phyloP scores from a whole-genome alignment of 2,113 vertebrate genomes.

The Istiophorus platypterus region DNA sequence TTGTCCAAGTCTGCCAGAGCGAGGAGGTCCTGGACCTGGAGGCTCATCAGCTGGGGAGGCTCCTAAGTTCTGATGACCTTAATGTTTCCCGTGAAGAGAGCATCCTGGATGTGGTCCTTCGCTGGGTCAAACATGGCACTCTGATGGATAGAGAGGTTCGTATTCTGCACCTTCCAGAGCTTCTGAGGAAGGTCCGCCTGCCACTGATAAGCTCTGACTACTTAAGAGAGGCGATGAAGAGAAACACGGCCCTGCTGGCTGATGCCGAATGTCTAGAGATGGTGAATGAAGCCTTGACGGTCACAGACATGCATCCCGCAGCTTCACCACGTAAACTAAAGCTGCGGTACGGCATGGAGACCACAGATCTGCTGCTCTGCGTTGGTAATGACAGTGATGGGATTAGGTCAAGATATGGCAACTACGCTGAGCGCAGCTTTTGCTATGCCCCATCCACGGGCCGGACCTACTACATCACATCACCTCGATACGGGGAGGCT shows the following conservation, averaged over 20 bases:
- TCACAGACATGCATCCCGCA: constrained; percentile 77
- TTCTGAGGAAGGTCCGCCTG: constrained; percentile 92
- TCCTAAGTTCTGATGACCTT: constrained; percentile 94
- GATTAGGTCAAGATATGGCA: constrained; percentile 91
- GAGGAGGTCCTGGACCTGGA: constrained; percentile 95
- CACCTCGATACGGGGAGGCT: constrained; percentile 92
- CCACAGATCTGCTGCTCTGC: constrained; percentile 93
- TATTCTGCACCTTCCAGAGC: constrained; percentile 85
- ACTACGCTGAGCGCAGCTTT: constrained; percentile 92
- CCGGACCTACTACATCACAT: constrained; percentile 93
- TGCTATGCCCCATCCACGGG: constrained; percentile 89
- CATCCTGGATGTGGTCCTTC: constrained; percentile 93
- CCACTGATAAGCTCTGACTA: constrained; percentile 89
- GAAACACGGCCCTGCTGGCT: constrained; percentile 89
- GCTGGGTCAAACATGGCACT: constrained; percentile 88
- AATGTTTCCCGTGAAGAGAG: constrained; percentile 94
- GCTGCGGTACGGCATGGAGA: constrained; percentile 97
- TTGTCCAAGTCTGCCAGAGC: constrained; percentile 92
- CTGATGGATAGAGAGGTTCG: constrained; percentile 76
- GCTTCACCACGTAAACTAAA: constrained; percentile 84
- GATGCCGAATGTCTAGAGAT: constrained; percentile 86
- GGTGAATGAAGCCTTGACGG: constrained; percentile 78
- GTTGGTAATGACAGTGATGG: constrained; percentile 91
- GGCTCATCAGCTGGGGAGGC: constrained; percentile 88
- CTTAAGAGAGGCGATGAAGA: constrained; percentile 87